Conservation (phyloP, 2,888 invertebrate genomes). For the Dyspetes luteomarginatus region DNA sequence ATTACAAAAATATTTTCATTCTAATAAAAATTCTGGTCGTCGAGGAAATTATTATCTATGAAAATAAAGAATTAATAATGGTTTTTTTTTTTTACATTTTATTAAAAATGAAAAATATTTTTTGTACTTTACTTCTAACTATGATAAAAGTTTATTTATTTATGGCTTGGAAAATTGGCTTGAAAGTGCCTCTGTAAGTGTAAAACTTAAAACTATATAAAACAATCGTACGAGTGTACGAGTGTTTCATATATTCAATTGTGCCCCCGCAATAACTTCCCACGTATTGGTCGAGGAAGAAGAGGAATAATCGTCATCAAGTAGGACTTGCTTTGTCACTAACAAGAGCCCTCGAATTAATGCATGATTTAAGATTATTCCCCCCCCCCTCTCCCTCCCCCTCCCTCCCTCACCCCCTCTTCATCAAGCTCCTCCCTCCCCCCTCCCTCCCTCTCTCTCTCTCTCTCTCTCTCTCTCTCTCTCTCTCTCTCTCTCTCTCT, state of each 20-base stretch:
- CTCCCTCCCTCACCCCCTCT: neutral
- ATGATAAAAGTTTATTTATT: no score
- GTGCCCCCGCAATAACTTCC: slow-evolving; percentile 51
- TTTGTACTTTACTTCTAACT: no score
- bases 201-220: no score
- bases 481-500: slow-evolving; percentile 16
- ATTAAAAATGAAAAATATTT: no score
- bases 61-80: no score
- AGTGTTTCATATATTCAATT: slow-evolving; percentile 18
- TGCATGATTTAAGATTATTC: slow-evolving; percentile 65
- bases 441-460: slow-evolving; percentile 37
- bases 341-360: slow-evolving; percentile 64
- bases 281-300: slow-evolving; percentile 22
- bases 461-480: slow-evolving; percentile 27
- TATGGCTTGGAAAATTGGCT: no score
- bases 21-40: no score
- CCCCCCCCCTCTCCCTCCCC: slow-evolving; percentile 23
- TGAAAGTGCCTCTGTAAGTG: no score
- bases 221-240: neutral
- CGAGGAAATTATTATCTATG: no score
- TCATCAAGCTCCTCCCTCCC: no score
- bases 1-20: no score
- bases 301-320: slow-evolving; percentile 51
- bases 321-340: slow-evolving; percentile 54
- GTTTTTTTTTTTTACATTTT: no score